Base-by-base conservation (phyloP, 2,888 invertebrate genomes). In the Agrotis clavis region DNA sequence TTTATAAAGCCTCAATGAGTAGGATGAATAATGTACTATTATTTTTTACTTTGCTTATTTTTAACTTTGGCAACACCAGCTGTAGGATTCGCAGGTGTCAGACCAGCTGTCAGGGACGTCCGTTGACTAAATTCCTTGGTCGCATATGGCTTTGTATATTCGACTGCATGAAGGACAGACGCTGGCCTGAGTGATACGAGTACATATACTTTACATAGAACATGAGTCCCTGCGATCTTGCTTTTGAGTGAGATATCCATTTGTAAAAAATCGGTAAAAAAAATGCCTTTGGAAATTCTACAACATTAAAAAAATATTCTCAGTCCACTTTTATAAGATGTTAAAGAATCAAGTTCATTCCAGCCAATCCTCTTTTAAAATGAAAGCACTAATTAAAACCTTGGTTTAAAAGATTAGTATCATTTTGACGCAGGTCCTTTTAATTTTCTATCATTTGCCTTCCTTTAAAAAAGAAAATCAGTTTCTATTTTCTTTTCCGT, bases 21-120 rank as follows among this genome's bases (percentile, higher is more conserved):
- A 61, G 25, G 51, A 41, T 67, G 59, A 65, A 53, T 51, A 35
- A 25, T 69, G 16, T 48, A 64, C 71, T 76, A 81, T 84, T 25
- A 81, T 84, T 79, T 86, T 77, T 81, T 77, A 47, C 61, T 30
- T 30, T 79, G 72, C n/a, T 84, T 25, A 81, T 84, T 79, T 86
- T 77, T 81, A 79, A 47, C 61, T 30, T 30, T 79, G 72, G 75
- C 67, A 75, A 71, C 62, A 81, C 63, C 72, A 56, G 68, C 67
- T 71, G 77, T 21, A n/a, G 30, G 57, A 54, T 18, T 45, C 50
- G 71, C 84, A 86, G 84, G 74, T 85, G 86, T 62, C 72, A 60
- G 71, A 77, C 73, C 84, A 85, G 71, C 84, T 84, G 84, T 77
- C 75, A 71, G 35, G 50, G 57, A 74, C 48, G 60, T 78, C 51